Evolutionary conservation across 2,797 vertebrate genomes (phyloP).

Genomic region (Urocyon cinereoargenteus): DNA sequence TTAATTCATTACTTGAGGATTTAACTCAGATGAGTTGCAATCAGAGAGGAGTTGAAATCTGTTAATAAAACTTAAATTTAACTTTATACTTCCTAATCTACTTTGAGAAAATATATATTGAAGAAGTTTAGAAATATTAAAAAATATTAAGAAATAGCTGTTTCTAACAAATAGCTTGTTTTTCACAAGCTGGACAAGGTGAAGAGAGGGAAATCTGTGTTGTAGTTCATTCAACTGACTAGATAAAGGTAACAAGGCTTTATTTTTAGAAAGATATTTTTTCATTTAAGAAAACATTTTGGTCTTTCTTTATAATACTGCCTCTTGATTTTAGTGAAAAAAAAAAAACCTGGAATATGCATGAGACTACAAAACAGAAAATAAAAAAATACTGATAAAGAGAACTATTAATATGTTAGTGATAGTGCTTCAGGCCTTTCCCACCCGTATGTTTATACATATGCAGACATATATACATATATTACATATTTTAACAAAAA

Average conservation of each 20-base stretch:
- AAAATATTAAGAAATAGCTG: slow-evolving; percentile 29
- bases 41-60: slow-evolving; percentile 19
- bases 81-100: neutral
- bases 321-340: neutral
- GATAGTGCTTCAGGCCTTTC: neutral
- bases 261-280: neutral
- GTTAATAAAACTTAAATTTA: neutral
- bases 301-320: slow-evolving; percentile 41
- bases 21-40: neutral
- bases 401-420: slow-evolving; percentile 56
- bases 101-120: slow-evolving; percentile 33
- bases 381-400: neutral
- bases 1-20: neutral
- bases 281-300: neutral
- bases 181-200: neutral
- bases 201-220: neutral
- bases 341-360: neutral
- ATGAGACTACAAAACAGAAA: slow-evolving; percentile 15
- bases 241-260: neutral
- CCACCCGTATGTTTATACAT: neutral
- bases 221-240: neutral
- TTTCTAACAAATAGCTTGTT: neutral
- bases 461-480: neutral
- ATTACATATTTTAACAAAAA: slow-evolving; percentile 17
- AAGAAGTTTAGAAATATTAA: neutral